Evolutionary conservation across 1,140 invertebrate species (phyloP).

Genomic region (Ceratina calcarata): DNA sequence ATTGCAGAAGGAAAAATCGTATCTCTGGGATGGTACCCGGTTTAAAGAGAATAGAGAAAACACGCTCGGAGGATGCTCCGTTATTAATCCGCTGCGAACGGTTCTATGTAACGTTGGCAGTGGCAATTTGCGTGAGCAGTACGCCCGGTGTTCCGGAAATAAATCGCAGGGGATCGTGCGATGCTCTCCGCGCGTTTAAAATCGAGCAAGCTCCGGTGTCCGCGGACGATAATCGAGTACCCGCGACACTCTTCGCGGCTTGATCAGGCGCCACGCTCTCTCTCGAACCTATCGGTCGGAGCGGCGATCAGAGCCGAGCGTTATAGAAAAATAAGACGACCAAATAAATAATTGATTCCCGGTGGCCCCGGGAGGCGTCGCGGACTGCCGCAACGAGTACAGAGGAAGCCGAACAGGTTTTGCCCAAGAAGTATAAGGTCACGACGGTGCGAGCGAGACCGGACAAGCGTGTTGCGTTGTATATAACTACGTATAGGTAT

Average conservation of each 20-base stretch:
- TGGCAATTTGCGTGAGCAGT: conserved; percentile 1
- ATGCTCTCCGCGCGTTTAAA: neutral
- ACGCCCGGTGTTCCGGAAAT: conserved; percentile 12
- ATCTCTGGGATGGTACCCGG: no score
- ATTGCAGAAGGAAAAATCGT: no score
- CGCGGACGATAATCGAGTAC: neutral
- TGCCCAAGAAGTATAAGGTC: conserved; percentile 73
- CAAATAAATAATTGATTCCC: conserved; percentile 80
- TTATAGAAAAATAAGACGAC: conserved; percentile 79
- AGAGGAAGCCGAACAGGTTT: conserved; percentile 78
- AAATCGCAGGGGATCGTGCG: conserved; percentile 7
- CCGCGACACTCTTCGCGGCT: neutral
- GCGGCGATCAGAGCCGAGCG: conserved; percentile 72
- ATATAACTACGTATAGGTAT: no score
- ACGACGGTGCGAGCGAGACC: conserved; percentile 65
- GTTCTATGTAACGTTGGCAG: conserved; percentile 6
- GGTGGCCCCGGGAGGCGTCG: conserved; percentile 71
- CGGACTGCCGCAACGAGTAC: conserved; percentile 58
- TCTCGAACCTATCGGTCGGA: conserved; percentile 26
- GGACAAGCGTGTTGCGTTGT: neutral
- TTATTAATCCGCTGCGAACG: neutral
- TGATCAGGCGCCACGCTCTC: neutral
- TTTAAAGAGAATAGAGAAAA: no score
- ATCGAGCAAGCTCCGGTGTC: neutral
- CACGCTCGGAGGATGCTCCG: neutral